Percentiles rank a stretch among this genome's conserved stretches.
These are phyloP conservation scores for Prionace glauca DNA, from an alignment of 2,797 vertebrate genomes.

Conservation along the genomic window DNA sequence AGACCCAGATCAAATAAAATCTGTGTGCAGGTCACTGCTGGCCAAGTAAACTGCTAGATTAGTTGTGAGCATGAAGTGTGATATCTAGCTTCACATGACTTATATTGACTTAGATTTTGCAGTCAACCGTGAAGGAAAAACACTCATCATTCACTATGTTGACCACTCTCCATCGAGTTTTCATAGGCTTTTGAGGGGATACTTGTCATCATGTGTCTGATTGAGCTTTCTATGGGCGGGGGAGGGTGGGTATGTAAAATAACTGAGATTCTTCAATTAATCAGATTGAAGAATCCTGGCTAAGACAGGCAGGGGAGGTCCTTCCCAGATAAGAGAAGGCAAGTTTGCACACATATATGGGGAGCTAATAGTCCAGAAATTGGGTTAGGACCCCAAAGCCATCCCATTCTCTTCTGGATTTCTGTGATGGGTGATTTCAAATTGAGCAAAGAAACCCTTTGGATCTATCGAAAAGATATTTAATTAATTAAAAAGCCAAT, in stretches of 20 bases:
- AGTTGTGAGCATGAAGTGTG: background rate
- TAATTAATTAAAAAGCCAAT: background rate
- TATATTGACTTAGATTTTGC: background rate
- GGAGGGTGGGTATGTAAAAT: background rate
- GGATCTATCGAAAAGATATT: too few species aligned
- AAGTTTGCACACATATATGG: background rate
- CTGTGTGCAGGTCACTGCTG: background rate
- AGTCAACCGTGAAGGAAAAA: background rate
- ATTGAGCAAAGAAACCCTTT: background rate
- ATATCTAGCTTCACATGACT: background rate
- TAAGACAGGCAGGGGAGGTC: background rate
- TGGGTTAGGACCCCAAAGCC: background rate
- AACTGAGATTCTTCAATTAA: background rate
- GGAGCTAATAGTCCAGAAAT: background rate
- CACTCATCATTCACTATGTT: background rate
- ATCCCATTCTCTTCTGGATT: background rate
- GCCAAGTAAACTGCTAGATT: background rate
- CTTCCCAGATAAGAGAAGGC: background rate
- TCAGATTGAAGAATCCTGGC: background rate
- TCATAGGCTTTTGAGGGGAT: background rate
- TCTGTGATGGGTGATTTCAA: background rate
- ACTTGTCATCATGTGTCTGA: background rate
- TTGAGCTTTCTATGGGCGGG: background rate
- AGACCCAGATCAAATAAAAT: background rate
- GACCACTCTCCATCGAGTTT: background rate